Evolutionary conservation across 2,888 invertebrate species (phyloP).

Genomic region (Morpho deidamia): DNA sequence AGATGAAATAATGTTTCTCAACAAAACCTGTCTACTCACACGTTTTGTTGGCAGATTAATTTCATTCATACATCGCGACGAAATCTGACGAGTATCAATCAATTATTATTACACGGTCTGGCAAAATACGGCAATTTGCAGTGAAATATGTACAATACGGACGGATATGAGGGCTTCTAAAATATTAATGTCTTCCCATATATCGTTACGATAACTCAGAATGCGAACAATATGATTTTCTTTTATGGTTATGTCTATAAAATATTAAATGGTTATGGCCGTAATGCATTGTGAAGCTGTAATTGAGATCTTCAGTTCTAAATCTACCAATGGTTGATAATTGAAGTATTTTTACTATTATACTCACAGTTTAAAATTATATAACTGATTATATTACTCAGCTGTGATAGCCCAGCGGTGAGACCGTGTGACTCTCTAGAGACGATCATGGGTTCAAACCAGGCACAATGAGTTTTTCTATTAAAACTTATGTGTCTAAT

Average conservation of each 20-base stretch:
- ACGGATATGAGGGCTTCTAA: conserved; percentile 13
- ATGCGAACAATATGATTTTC: neutral
- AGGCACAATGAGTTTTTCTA: no score
- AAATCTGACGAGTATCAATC: conserved; percentile 21
- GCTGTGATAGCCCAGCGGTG: no score
- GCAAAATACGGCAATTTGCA: conserved; percentile 16
- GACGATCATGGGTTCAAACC: no score
- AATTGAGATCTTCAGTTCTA: neutral
- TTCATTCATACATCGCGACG: conserved; percentile 17
- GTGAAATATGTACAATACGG: conserved; percentile 12
- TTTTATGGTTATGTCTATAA: conserved; percentile 1
- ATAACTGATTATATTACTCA: no score
- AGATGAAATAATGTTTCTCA: neutral
- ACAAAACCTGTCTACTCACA: neutral
- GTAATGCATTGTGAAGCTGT: neutral
- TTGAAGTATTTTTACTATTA: no score
- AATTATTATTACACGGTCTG: conserved; percentile 15
- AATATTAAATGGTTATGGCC: neutral
- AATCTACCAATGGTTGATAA: neutral
- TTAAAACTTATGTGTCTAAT: no score
- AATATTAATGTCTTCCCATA: conserved; percentile 14
- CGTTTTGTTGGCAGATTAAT: conserved; percentile 14
- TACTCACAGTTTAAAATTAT: no score
- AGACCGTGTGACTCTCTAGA: no score
- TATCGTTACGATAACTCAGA: conserved; percentile 6